phyloP scores from a whole-genome alignment of 23 tunicate species.

The Styela clava region DNA sequence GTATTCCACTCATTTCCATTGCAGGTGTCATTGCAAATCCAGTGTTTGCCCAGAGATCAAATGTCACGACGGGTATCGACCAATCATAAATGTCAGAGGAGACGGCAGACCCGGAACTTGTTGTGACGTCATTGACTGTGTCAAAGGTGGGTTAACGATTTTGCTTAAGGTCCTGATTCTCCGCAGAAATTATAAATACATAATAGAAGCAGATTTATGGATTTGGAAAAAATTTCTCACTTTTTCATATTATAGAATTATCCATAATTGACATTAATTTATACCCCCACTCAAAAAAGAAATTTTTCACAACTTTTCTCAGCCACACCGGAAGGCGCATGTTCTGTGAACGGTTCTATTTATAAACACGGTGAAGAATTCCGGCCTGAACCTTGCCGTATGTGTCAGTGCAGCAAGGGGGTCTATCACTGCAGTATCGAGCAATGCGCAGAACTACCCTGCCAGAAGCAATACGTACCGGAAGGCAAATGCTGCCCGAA shows the following conservation, averaged over 20 bases:
- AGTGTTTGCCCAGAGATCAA: slow-evolving; percentile 16
- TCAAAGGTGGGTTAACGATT: slow-evolving; percentile 37
- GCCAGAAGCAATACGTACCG: slow-evolving; percentile 10
- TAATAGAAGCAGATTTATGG: no score
- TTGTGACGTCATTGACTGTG: slow-evolving; percentile 60
- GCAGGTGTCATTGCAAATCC: slow-evolving; percentile 47
- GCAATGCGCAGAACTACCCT: slow-evolving; percentile 37
- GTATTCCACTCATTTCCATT: no score
- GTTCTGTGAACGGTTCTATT: slow-evolving; percentile 35
- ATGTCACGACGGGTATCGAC: slow-evolving; percentile 27
- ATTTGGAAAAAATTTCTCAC: no score
- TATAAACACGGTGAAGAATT: slow-evolving; percentile 43
- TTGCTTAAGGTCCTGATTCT: no score
- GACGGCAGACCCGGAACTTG: slow-evolving; percentile 74
- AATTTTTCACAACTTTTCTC: no score
- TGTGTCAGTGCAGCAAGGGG: slow-evolving; percentile 58
- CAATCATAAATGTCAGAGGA: slow-evolving; percentile 43
- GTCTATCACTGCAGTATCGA: slow-evolving; percentile 38
- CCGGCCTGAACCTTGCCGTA: slow-evolving; percentile 39
- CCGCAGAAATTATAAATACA: no score
- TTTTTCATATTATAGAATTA: no score
- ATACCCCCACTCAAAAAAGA: no score
- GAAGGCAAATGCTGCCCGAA: slow-evolving; percentile 53
- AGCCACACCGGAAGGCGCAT: slow-evolving; percentile 31
- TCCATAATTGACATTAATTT: no score